These are phyloP conservation scores for Dicycla oo DNA, from an alignment of 2,888 invertebrate genomes.

Conservation along the genomic window DNA sequence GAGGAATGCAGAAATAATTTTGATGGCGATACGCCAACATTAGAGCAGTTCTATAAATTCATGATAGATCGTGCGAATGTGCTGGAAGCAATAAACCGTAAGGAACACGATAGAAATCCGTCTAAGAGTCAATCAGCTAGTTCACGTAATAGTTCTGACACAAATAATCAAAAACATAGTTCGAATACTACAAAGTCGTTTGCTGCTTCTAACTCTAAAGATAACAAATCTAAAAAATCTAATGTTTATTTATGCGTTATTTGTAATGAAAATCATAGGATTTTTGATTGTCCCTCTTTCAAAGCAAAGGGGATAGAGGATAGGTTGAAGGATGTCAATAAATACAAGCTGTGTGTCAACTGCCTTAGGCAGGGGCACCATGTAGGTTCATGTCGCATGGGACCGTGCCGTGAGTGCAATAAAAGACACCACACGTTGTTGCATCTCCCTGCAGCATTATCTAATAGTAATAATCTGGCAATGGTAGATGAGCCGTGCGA, in stretches of 20 bases:
- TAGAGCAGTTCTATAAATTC: no score
- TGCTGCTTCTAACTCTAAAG: not conserved
- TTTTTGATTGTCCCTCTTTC: constrained; percentile 49
- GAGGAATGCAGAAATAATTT: no score
- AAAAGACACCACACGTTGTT: constrained; percentile 56
- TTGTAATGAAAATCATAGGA: constrained; percentile 58
- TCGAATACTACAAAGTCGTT: constrained; percentile 20
- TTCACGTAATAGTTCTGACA: not conserved
- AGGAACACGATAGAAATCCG: no score
- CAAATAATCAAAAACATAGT: not conserved
- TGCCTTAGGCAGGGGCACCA: constrained; percentile 59
- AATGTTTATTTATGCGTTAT: constrained; percentile 43
- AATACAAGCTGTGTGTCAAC: constrained; percentile 28
- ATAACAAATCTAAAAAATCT: not conserved
- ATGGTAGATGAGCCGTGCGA: not conserved
- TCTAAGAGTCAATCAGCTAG: no score
- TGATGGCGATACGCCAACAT: no score
- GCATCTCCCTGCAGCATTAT: constrained; percentile 21
- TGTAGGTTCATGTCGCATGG: constrained; percentile 55
- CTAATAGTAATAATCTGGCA: not conserved
- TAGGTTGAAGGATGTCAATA: not conserved
- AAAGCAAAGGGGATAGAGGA: constrained; percentile 10
- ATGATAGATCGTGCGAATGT: no score
- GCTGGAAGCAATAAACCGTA: no score
- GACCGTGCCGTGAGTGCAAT: constrained; percentile 60